Percentiles rank a stretch among this genome's conserved stretches.
Conservation (phyloP, 2,113 vertebrate species). For the Noctilio leporinus region DNA sequence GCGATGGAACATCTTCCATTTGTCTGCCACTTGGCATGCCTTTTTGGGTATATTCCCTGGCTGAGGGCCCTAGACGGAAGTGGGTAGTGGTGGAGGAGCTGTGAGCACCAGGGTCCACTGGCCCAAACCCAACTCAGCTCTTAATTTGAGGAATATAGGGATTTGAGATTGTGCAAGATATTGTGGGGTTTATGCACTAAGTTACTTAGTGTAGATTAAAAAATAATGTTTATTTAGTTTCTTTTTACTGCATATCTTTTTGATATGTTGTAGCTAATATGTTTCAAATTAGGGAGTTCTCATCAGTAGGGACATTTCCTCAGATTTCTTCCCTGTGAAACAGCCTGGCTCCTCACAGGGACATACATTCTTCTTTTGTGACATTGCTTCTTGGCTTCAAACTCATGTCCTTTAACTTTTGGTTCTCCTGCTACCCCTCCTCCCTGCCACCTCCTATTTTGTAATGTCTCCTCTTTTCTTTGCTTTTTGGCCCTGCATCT, state of each 20-base stretch:
- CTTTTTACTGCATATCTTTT: background rate
- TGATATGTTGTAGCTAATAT: background rate
- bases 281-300: background rate
- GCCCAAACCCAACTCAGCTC: background rate
- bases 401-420: background rate
- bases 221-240: background rate
- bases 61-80: background rate
- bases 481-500: background rate
- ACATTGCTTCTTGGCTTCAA: background rate
- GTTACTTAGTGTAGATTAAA: background rate
- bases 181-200: background rate
- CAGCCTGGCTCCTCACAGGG: background rate
- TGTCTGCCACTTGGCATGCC: background rate
- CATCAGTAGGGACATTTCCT: background rate
- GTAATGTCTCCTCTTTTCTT: background rate
- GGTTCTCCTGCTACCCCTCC: fast-evolving
- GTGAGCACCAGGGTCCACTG: background rate
- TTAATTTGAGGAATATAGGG: background rate
- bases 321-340: background rate
- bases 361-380: background rate
- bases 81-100: background rate
- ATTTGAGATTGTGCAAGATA: background rate
- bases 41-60: background rate
- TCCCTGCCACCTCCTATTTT: background rate
- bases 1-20: background rate